Percentiles rank a stretch among this genome's conserved stretches.
These are phyloP conservation scores for Meda fulgida DNA, from an alignment of 2,797 vertebrate species.

Conservation along the genomic window DNA sequence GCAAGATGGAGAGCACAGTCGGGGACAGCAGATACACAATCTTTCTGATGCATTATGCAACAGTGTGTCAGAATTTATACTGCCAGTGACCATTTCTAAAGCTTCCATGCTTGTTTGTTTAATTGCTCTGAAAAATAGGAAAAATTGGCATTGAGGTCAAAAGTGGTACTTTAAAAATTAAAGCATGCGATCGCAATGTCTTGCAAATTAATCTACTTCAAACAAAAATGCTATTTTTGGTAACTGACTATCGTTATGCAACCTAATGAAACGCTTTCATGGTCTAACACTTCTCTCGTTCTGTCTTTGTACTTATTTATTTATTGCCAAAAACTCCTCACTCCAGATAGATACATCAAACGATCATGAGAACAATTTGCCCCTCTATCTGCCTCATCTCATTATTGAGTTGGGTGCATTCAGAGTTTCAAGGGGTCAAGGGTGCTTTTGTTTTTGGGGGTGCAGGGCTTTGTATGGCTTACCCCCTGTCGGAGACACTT, in stretches of 20 bases:
- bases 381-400: slow-evolving; percentile 15
- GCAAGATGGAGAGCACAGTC: slow-evolving; percentile 37
- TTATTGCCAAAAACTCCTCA: slow-evolving; percentile 17
- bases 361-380: slow-evolving; percentile 21
- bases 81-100: slow-evolving; percentile 24
- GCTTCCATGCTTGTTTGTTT: slow-evolving; percentile 34
- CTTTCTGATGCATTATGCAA: slow-evolving; percentile 59
- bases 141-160: slow-evolving; percentile 31
- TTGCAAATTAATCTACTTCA: slow-evolving; percentile 45
- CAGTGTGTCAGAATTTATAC: slow-evolving; percentile 34
- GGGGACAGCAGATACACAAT: slow-evolving; percentile 54
- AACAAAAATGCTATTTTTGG: slow-evolving; percentile 41
- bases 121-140: slow-evolving; percentile 33
- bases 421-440: slow-evolving; percentile 49
- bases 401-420: slow-evolving; percentile 32
- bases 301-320: slow-evolving; percentile 20
- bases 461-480: slow-evolving; percentile 48
- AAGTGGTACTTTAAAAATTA: slow-evolving; percentile 25
- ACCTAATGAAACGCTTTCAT: slow-evolving; percentile 41
- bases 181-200: slow-evolving; percentile 29
- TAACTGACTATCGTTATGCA: slow-evolving; percentile 38
- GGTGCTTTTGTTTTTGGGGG: slow-evolving; percentile 55
- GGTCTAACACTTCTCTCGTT: slow-evolving; percentile 29
- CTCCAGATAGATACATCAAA: slow-evolving; percentile 38
- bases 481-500: slow-evolving; percentile 30